These are phyloP conservation scores for Caradrina kadenii DNA, from an alignment of 2,888 invertebrate genomes.

Conservation along the genomic window DNA sequence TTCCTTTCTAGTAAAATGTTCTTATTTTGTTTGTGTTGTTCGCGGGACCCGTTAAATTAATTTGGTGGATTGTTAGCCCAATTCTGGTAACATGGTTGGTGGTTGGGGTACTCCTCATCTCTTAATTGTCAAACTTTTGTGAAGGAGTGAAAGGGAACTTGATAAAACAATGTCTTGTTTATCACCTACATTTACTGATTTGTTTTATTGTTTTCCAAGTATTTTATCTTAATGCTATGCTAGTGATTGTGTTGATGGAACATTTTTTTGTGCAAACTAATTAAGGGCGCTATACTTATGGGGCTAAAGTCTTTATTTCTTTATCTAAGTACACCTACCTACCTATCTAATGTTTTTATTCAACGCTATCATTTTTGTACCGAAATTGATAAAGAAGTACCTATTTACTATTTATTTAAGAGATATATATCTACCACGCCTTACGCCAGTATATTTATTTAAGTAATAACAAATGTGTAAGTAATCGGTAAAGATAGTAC, in stretches of 20 bases:
- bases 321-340: too few species aligned
- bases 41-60: slow-evolving; percentile 46
- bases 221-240: not conserved
- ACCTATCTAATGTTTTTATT: not conserved
- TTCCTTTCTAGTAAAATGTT: slow-evolving; percentile 7
- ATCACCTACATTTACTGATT: not conserved
- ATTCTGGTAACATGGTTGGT: slow-evolving; percentile 29
- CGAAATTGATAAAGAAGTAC: not conserved
- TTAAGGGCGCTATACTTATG: not conserved
- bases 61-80: slow-evolving; percentile 52
- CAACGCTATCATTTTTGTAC: not conserved
- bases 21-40: slow-evolving; percentile 31
- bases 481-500: slow-evolving; percentile 19
- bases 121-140: slow-evolving; percentile 50
- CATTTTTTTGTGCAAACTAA: not conserved
- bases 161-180: not conserved
- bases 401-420: not conserved
- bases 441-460: slow-evolving; percentile 4
- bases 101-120: slow-evolving; percentile 28
- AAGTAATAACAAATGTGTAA: not conserved
- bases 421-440: slow-evolving; percentile 14
- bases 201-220: not conserved
- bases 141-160: slow-evolving; percentile 41
- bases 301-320: too few species aligned
- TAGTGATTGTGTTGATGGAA: not conserved